Conservation (phyloP, 1,140 invertebrate genomes). For the Cydia fagiglandana region DNA sequence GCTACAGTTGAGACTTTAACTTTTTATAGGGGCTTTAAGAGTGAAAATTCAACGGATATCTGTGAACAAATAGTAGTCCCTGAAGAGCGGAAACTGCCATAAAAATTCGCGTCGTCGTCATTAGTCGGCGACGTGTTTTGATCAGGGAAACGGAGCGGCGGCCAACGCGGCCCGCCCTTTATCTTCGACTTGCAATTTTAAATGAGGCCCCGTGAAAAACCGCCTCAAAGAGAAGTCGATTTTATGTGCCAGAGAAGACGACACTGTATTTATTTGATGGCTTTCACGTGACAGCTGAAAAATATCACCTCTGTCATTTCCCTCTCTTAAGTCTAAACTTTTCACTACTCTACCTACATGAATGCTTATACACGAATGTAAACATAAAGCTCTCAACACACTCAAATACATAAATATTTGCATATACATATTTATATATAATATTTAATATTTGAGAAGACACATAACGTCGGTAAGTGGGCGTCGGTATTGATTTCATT, state of each 20-base stretch:
- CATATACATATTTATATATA: too few relatives aligned
- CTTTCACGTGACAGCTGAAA: slow-evolving; percentile 30
- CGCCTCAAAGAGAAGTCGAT: slow-evolving; percentile 45
- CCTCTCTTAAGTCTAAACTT: slow-evolving; percentile 25
- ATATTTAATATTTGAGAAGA: too few relatives aligned
- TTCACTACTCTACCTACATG: neutral
- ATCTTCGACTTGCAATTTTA: slow-evolving; percentile 62
- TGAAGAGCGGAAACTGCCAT: slow-evolving; percentile 60
- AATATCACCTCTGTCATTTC: slow-evolving; percentile 15
- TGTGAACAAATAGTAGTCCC: slow-evolving; percentile 60
- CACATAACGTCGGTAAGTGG: too few relatives aligned
- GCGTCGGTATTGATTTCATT: too few relatives aligned
- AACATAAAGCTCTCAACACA: neutral
- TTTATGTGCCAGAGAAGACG: slow-evolving; percentile 50
- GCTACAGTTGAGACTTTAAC: slow-evolving; percentile 51
- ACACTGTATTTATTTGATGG: slow-evolving; percentile 30
- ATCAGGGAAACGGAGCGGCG: slow-evolving; percentile 51
- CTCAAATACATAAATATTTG: neutral
- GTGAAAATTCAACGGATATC: slow-evolving; percentile 64
- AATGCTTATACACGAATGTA: neutral
- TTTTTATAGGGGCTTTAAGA: slow-evolving; percentile 58
- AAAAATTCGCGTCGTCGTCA: slow-evolving; percentile 70
- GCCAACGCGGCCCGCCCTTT: slow-evolving; percentile 43
- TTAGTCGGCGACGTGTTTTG: slow-evolving; percentile 74
- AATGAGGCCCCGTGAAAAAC: slow-evolving; percentile 58